phyloP scores from a whole-genome alignment of 2,797 vertebrate genomes.

The Coregonus suidteri region DNA sequence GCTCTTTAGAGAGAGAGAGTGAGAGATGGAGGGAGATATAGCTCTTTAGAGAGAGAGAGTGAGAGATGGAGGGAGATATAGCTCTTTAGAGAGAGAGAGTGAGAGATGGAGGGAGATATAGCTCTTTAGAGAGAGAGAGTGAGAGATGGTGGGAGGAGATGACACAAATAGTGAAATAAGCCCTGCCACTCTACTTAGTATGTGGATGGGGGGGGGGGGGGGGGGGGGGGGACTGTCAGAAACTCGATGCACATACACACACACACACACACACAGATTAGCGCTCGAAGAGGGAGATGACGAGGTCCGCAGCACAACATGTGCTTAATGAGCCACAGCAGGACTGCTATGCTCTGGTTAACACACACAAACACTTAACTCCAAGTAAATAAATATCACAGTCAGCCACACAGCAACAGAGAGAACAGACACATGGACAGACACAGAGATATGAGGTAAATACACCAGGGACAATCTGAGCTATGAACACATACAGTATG shows the following conservation, averaged over 20 bases:
- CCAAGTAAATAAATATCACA: conserved; percentile 32
- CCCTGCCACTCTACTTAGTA: conserved; percentile 51
- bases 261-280: conserved; percentile 18
- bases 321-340: conserved; percentile 79
- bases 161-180: conserved; percentile 66
- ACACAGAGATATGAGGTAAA: not conserved
- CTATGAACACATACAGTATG: no score
- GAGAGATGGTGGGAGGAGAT: conserved; percentile 30
- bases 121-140: no score
- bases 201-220: conserved; percentile 20
- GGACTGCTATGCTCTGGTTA: conserved; percentile 56
- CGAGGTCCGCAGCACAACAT: conserved; percentile 71
- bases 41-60: no score
- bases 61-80: no score
- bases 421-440: conserved; percentile 26
- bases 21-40: conserved; percentile 16
- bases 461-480: not conserved
- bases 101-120: no score
- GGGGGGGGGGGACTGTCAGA: conserved; percentile 56
- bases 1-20: no score
- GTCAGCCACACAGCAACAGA: conserved; percentile 30
- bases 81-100: no score
- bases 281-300: conserved; percentile 53
- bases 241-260: conserved; percentile 66
- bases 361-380: conserved; percentile 45